A percentile compares a stretch with the other conserved stretches of the same genome.
These are phyloP conservation scores for Caiman crocodilus DNA, from an alignment of 2,797 vertebrate species.

Conservation along the genomic window DNA sequence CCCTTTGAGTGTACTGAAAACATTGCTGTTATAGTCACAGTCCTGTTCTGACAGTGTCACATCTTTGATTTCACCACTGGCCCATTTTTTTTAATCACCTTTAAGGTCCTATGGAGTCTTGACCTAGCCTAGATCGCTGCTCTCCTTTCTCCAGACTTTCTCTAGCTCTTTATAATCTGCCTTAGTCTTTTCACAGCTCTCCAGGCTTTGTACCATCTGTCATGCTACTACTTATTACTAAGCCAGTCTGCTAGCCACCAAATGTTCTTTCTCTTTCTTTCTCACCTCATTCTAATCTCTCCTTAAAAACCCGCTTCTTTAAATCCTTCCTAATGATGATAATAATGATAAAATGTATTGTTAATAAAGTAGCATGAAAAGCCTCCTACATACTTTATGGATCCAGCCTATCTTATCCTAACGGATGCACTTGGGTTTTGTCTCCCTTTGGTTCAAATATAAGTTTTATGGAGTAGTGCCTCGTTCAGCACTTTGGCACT, in stretches of 20 bases:
- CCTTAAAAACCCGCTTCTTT: not conserved
- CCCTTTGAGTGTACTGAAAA: not conserved
- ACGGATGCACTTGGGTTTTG: no score
- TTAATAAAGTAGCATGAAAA: not conserved
- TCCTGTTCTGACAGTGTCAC: not conserved
- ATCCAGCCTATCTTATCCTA: not conserved
- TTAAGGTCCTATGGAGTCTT: not conserved
- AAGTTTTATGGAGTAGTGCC: no score
- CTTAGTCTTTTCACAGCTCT: slow-evolving; percentile 10
- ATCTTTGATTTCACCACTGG: not conserved
- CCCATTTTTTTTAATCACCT: not conserved
- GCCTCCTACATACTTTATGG: not conserved
- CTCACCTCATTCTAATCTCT: not conserved
- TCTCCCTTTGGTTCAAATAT: no score
- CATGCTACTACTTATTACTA: not conserved
- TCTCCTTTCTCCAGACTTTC: not conserved
- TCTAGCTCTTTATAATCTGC: not conserved
- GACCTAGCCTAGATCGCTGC: accelerated
- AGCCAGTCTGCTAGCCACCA: not conserved
- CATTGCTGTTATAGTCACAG: not conserved
- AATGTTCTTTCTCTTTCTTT: not conserved
- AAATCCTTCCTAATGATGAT: not conserved
- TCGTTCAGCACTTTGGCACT: no score
- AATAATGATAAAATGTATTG: not conserved
- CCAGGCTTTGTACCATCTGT: not conserved